A percentile compares a stretch with the other conserved stretches of the same genome.
Conservation (phyloP, 37 sponge, comb jelly and placozoan species). For the Beroe ovata region DNA sequence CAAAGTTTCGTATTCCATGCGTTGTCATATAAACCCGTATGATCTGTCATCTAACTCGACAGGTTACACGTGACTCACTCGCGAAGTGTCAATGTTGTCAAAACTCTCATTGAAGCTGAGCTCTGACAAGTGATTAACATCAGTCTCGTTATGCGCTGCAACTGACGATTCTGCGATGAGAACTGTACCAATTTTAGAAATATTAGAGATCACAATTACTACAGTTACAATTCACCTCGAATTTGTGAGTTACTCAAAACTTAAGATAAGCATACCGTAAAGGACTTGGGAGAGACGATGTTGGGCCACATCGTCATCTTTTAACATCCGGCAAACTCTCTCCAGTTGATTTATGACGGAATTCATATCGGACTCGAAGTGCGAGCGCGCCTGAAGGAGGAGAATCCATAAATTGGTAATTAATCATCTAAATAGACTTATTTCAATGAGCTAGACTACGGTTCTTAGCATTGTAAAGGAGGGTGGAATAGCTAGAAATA, state of each 20-base stretch:
- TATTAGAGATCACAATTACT: too few species aligned
- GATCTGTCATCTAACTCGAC: not conserved
- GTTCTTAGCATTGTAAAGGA: too few species aligned
- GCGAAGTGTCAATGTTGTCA: conserved; percentile 22
- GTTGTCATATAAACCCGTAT: too few species aligned
- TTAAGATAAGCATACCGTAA: conserved; percentile 34
- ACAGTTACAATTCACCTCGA: too few species aligned
- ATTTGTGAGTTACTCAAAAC: not conserved
- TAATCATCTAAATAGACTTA: too few species aligned
- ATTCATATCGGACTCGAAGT: conserved; percentile 25
- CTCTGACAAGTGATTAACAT: not conserved
- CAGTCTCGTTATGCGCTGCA: conserved; percentile 26
- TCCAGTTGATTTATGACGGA: conserved; percentile 11
- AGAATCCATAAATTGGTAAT: not conserved
- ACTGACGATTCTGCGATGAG: conserved; percentile 24
- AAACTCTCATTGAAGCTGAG: conserved; percentile 30
- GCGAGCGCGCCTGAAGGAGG: not conserved
- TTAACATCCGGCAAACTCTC: conserved; percentile 23
- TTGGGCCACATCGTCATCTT: conserved; percentile 59
- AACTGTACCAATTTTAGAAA: not conserved
- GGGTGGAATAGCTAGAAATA: too few species aligned
- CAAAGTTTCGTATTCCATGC: not conserved
- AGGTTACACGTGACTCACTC: not conserved
- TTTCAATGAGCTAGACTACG: too few species aligned
- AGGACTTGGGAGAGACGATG: not conserved